Evolutionary conservation across 2,888 invertebrate species (phyloP).

Genomic region (Ctena decussata): DNA sequence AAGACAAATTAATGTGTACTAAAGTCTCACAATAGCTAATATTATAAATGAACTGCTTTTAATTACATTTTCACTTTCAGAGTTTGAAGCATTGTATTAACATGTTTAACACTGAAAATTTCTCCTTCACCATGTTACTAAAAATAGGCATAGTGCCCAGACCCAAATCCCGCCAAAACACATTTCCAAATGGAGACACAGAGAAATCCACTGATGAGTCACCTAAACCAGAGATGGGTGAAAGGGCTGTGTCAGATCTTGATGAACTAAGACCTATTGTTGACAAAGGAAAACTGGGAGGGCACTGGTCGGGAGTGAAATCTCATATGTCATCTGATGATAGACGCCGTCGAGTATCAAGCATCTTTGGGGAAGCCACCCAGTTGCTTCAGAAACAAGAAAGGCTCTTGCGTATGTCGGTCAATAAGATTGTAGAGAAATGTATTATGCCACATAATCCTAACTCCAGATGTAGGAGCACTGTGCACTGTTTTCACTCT

Average conservation of each 20-base stretch:
- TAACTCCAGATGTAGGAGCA: neutral
- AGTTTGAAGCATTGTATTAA: neutral
- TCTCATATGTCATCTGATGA: constrained; percentile 20
- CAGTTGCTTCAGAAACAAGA: constrained; percentile 55
- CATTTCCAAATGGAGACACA: constrained; percentile 28
- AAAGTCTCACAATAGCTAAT: neutral
- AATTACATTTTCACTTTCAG: neutral
- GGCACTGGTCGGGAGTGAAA: neutral
- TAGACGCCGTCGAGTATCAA: constrained; percentile 53
- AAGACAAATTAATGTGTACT: neutral
- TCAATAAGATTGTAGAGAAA: neutral
- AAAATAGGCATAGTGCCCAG: constrained; percentile 36
- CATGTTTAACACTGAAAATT: neutral
- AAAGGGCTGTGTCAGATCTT: neutral
- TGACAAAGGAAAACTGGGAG: neutral
- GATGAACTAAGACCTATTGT: neutral
- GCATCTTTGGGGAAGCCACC: constrained; percentile 62
- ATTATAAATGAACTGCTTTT: neutral
- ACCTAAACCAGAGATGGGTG: neutral
- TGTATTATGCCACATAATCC: neutral
- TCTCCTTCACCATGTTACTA: constrained; percentile 10
- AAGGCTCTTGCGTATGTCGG: constrained; percentile 64
- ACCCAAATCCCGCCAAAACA: constrained; percentile 34
- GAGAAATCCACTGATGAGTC: neutral
- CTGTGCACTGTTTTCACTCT: neutral